These are phyloP conservation scores for Ecdyonurus torrentis DNA, from an alignment of 2,888 invertebrate genomes.

Conservation along the genomic window DNA sequence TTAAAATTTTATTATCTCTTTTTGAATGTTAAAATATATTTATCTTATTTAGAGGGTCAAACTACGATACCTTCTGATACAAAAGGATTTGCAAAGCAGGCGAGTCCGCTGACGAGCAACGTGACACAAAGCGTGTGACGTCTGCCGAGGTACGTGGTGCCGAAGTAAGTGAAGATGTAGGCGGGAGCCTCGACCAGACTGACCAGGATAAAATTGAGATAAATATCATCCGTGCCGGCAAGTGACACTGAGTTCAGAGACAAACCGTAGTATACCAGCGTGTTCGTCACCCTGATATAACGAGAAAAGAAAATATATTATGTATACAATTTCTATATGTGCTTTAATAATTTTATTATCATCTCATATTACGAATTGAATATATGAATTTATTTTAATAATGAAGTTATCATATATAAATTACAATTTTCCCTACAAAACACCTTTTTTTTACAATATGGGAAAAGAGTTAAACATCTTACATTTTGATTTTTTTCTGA, in stretches of 20 bases:
- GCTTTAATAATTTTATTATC: too few species aligned
- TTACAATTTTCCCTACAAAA: too few species aligned
- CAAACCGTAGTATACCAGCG: slow-evolving; percentile 64
- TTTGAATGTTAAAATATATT: background rate
- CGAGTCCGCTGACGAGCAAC: slow-evolving; percentile 14
- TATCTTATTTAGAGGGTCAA: background rate
- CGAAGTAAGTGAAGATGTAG: slow-evolving; percentile 42
- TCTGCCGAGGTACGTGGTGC: slow-evolving; percentile 41
- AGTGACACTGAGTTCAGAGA: slow-evolving; percentile 60
- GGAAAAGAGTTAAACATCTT: too few species aligned
- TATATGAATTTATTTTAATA: too few species aligned
- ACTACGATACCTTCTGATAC: slow-evolving; percentile 12
- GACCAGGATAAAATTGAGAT: slow-evolving; percentile 55
- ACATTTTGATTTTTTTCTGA: too few species aligned
- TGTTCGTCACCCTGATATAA: slow-evolving; percentile 40
- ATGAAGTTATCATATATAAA: too few species aligned
- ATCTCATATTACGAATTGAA: too few species aligned
- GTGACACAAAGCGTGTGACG: slow-evolving; percentile 13
- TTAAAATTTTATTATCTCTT: background rate
- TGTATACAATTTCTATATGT: too few species aligned
- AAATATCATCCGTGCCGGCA: slow-evolving; percentile 45
- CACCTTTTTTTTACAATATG: too few species aligned
- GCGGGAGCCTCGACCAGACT: slow-evolving; percentile 55
- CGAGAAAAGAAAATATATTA: too few species aligned
- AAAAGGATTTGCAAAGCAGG: slow-evolving; percentile 18